Conservation (phyloP, 2,888 invertebrate species). For the Busseola fusca region DNA sequence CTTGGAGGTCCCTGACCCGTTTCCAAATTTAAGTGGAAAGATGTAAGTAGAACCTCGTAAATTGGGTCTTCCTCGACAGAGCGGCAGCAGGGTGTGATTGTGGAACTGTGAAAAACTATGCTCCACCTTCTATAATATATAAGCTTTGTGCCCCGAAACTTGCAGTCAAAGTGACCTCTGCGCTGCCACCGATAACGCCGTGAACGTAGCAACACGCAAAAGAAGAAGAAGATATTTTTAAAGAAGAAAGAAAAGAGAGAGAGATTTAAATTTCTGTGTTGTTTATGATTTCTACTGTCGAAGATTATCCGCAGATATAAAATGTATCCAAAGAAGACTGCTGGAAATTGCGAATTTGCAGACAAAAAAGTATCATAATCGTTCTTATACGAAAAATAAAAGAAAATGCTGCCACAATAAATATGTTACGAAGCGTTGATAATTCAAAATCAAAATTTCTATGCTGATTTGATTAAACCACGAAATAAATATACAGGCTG, state of each 20-base stretch:
- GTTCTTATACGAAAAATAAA: neutral
- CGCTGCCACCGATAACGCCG: neutral
- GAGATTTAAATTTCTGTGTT: too few species aligned
- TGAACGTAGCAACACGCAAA: neutral
- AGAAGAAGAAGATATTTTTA: neutral
- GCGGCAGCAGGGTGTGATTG: neutral
- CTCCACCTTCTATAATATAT: too few species aligned
- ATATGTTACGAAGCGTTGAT: neutral
- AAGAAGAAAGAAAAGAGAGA: too few species aligned
- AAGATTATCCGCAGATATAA: neutral
- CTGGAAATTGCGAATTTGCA: neutral
- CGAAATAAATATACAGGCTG: neutral
- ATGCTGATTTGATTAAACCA: neutral
- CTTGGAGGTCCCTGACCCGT: neutral
- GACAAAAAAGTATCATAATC: neutral
- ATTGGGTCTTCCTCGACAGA: neutral
- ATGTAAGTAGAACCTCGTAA: neutral
- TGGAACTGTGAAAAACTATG: neutral
- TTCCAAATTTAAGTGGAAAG: neutral
- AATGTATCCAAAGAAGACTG: neutral
- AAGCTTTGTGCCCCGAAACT: neutral
- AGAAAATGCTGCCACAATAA: neutral
- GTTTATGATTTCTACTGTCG: too few species aligned
- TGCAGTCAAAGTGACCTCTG: neutral
- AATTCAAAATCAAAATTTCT: neutral